Base-by-base conservation (phyloP, 2,888 invertebrate genomes). In the Dynastes tityus region DNA sequence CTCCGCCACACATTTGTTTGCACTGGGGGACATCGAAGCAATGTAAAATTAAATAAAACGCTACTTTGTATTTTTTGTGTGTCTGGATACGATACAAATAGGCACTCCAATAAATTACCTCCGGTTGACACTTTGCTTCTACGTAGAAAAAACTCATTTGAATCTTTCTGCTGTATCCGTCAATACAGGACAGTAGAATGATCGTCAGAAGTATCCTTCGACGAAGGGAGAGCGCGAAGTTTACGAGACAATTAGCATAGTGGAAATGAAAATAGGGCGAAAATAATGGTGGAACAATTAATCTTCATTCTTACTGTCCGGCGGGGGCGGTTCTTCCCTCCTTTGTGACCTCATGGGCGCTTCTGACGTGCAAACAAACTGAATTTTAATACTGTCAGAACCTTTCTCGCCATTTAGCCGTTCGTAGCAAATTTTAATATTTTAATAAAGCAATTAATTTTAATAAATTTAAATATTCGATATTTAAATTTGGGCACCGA, bases 401-500 rank as follows among this genome's bases (percentile, higher is more conserved):
- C 61, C 29, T 22, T 61, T 61, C 27, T 29, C 27, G 29, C 45
- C 45, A 68, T 68, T 27, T 27, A 49, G 27, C 67, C 67, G 37
- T 37, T 13, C 27, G 61, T 11, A 27, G 61, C 61, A 61, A 61
- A 61, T 61, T 61, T 61, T 61, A 61, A 79, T 65, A 79, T 79
- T 80, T 79, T 80, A 79, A 79, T 79, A 80, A 80, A 80, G 80
- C 78, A 80, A 80, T 79, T 80, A 79, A 80, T 80, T 80, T 79
- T 65, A 80, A 80, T 79, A 80, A 79, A 80, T 80, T 80, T 80
- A 75, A 79, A 80, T 80, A 80, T 74, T 75, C 79, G 80, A 80
- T 80, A 78, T 80, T 77, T 65, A 67, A 79, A 77, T 77, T 77
- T 67, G 67, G 22, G 40, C 45, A 27, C 73, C 40, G 45, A 49